Evolutionary conservation across 2,797 vertebrate species (phyloP), one percentile per base, ranked within the genome.

Genomic region (Hafferia zeledoni): DNA sequence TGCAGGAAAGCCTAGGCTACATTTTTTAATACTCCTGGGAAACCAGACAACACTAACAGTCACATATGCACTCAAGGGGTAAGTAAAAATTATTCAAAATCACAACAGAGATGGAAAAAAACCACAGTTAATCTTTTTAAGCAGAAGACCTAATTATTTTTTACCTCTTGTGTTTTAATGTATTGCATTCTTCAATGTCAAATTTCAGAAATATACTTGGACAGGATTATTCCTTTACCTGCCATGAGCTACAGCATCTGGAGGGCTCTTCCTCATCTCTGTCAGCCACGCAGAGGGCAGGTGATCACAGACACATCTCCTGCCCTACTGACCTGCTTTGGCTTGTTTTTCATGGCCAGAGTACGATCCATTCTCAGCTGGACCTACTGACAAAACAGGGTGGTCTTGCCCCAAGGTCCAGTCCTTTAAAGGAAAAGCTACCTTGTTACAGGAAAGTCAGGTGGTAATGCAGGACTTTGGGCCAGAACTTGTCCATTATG

Each of bases 1-100:
- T 83, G 79, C 65, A 93, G 50, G 78, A 91, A 69, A 49, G 41
- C 41, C 65, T 52, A 57, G 14, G 61, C 60, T 83, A 76, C 33
- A 46, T 68, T 78, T 89, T 90, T 74, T 35, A 89, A 59, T 85
- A 33, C 56, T 89, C n/a, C 71, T 80, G 71, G 78, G 87, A 89
- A 87, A 56, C 39, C 37, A 64, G 78, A 55, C 70, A 76, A 69
- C 10, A 28, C 50, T 56, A 74, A 89, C 5, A 15, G 70, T 55
- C 59, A 53, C 7, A 25, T 24, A 47, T 9, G 5, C 59, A 69
- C 63, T 52, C 63, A 70, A 77, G 64, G 28, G 31, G 22, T 33
- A 69, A 65, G 27, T 60, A 74, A 91, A 94, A 92, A 80, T 53
- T 5, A 60, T n/a, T 85, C 25, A 33, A 69, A 76, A 92, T 82